Evolutionary conservation across 2,888 invertebrate genomes (phyloP).

Genomic region (Emmelina monodactyla): DNA sequence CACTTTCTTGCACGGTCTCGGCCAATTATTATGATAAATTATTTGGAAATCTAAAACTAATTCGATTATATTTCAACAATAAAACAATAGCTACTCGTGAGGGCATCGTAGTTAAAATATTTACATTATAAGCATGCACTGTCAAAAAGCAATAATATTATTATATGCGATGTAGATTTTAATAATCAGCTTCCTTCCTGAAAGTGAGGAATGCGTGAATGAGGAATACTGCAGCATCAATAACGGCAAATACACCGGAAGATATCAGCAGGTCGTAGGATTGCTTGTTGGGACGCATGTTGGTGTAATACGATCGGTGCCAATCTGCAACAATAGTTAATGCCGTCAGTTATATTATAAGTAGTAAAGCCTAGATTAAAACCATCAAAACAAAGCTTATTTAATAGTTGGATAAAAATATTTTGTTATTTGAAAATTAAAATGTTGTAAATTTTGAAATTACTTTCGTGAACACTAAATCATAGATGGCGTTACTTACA

Average conservation of each 20-base stretch:
- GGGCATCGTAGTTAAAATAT: background rate
- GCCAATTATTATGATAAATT: too few relatives aligned
- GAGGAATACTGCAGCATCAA: slow-evolving; percentile 68
- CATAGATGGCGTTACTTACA: too few relatives aligned
- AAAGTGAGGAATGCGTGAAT: slow-evolving; percentile 70
- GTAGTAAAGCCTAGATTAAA: too few relatives aligned
- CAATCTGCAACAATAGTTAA: slow-evolving; percentile 42
- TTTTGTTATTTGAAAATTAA: too few relatives aligned
- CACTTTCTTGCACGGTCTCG: too few relatives aligned
- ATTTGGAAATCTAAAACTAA: too few relatives aligned
- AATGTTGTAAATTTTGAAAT: too few relatives aligned
- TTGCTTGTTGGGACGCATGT: slow-evolving; percentile 70
- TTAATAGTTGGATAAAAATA: too few relatives aligned
- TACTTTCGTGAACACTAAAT: too few relatives aligned
- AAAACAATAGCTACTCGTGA: slow-evolving; percentile 21
- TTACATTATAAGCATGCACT: background rate
- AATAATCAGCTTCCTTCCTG: slow-evolving; percentile 60
- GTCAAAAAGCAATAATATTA: background rate
- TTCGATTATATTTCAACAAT: slow-evolving; percentile 7
- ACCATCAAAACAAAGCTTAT: too few relatives aligned
- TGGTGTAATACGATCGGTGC: slow-evolving; percentile 55
- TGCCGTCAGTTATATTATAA: too few relatives aligned
- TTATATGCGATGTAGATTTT: background rate
- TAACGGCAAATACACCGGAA: slow-evolving; percentile 69
- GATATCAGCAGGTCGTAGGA: slow-evolving; percentile 73